Evolutionary conservation across 1,140 invertebrate genomes (phyloP).

Genomic region (Megalonaias nervosa): DNA sequence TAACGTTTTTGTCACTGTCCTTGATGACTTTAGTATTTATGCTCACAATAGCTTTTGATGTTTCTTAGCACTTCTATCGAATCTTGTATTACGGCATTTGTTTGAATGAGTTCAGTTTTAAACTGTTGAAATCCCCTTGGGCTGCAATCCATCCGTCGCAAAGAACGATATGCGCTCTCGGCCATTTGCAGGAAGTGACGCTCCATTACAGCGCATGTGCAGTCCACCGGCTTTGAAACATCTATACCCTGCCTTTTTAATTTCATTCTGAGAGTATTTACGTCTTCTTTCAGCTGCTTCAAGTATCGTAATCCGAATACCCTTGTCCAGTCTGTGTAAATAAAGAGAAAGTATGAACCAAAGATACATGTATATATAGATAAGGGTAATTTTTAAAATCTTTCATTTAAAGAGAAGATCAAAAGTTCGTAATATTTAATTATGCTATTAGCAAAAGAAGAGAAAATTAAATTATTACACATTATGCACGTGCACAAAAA

Average conservation of each 20-base stretch:
- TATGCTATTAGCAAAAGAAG: too few relatives aligned
- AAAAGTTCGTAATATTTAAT: too few relatives aligned
- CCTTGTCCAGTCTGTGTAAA: slow-evolving; percentile 25
- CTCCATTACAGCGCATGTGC: slow-evolving; percentile 53
- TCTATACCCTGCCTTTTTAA: slow-evolving; percentile 16
- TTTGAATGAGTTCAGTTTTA: slow-evolving; percentile 44
- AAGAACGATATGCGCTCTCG: slow-evolving; percentile 44
- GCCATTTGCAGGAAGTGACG: slow-evolving; percentile 52
- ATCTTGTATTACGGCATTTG: slow-evolving; percentile 48
- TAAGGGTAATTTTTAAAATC: too few relatives aligned
- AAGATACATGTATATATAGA: not conserved
- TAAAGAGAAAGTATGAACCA: not conserved
- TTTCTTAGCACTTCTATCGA: slow-evolving; percentile 39
- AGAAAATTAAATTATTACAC: too few relatives aligned
- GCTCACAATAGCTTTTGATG: slow-evolving; percentile 44
- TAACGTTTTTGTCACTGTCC: not conserved
- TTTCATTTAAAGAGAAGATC: too few relatives aligned
- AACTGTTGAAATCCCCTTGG: slow-evolving; percentile 47
- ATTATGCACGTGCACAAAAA: too few relatives aligned
- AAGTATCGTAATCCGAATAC: slow-evolving; percentile 29
- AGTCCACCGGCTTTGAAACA: slow-evolving; percentile 23
- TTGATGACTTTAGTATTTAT: slow-evolving; percentile 22
- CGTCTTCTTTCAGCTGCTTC: slow-evolving; percentile 28
- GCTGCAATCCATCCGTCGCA: slow-evolving; percentile 38
- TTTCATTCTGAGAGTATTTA: slow-evolving; percentile 24